Evolutionary conservation across 2,797 vertebrate species (phyloP).

Genomic region (Pterois miles): DNA sequence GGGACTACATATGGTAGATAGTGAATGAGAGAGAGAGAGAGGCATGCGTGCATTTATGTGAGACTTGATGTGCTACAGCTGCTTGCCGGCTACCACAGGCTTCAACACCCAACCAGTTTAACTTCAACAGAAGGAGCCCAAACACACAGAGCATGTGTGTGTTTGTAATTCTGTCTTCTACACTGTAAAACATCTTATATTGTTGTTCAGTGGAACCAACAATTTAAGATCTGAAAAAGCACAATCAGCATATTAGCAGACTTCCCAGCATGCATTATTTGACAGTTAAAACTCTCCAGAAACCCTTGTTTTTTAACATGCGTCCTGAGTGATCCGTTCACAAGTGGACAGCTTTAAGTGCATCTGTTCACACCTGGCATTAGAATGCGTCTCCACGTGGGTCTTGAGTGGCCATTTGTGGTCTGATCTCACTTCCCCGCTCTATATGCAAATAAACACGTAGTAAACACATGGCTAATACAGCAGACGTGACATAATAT

Average conservation of each 20-base stretch:
- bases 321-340: no score
- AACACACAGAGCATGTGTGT: slow-evolving; percentile 14
- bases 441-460: no score
- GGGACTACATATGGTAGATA: slow-evolving; percentile 4
- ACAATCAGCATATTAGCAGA: not conserved
- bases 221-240: not conserved
- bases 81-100: slow-evolving; percentile 23
- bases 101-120: slow-evolving; percentile 2
- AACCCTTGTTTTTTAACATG: not conserved
- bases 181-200: not conserved
- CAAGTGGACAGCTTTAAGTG: no score
- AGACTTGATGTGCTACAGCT: slow-evolving; percentile 46
- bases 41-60: slow-evolving; percentile 19
- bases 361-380: no score
- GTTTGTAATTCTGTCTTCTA: not conserved
- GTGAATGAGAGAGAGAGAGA: not conserved
- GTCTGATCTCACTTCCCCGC: no score
- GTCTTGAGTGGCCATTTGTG: no score
- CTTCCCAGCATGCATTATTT: not conserved
- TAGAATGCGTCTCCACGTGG: no score
- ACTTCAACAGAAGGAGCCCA: slow-evolving; percentile 22
- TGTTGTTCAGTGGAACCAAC: not conserved
- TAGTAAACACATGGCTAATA: no score
- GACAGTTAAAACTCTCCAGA: not conserved
- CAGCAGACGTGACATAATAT: no score